Evolutionary conservation across 1,140 invertebrate genomes (phyloP).

Genomic region (Sesamia nonagrioides): DNA sequence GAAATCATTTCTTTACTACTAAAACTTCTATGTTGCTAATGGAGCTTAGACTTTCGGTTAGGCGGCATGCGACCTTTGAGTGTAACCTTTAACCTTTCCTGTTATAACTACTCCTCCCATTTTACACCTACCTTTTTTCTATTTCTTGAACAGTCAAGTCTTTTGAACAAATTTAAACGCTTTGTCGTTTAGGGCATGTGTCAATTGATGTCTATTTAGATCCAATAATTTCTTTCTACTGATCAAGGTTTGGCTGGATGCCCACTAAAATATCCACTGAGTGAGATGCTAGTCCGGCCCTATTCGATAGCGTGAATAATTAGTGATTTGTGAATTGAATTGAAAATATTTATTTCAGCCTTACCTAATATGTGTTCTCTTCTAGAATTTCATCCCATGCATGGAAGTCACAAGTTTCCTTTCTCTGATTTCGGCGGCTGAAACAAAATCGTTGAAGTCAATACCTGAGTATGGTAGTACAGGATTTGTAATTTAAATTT

Average conservation of each 20-base stretch:
- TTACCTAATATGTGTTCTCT: constrained; percentile 8
- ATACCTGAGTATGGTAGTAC: neutral
- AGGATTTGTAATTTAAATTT: too few relatives aligned
- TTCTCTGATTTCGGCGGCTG: neutral
- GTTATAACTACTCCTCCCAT: too few relatives aligned
- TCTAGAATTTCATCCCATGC: neutral
- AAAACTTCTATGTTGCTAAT: too few relatives aligned
- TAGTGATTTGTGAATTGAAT: too few relatives aligned
- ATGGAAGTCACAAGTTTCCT: neutral
- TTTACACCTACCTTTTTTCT: too few relatives aligned
- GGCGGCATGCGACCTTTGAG: too few relatives aligned
- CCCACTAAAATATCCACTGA: neutral
- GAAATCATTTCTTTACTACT: too few relatives aligned
- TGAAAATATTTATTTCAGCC: neutral
- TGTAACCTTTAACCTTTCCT: too few relatives aligned
- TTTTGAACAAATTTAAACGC: neutral
- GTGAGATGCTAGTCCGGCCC: too few relatives aligned
- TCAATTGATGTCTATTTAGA: constrained; percentile 20
- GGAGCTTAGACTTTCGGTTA: too few relatives aligned
- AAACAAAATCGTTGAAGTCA: neutral
- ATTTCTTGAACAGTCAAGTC: too few relatives aligned
- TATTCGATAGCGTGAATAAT: neutral
- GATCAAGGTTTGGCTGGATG: constrained; percentile 11
- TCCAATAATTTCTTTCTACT: constrained; percentile 8
- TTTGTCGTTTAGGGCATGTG: neutral